phyloP scores from a whole-genome alignment of 2,888 invertebrate genomes.

The Teleiodes luculella region DNA sequence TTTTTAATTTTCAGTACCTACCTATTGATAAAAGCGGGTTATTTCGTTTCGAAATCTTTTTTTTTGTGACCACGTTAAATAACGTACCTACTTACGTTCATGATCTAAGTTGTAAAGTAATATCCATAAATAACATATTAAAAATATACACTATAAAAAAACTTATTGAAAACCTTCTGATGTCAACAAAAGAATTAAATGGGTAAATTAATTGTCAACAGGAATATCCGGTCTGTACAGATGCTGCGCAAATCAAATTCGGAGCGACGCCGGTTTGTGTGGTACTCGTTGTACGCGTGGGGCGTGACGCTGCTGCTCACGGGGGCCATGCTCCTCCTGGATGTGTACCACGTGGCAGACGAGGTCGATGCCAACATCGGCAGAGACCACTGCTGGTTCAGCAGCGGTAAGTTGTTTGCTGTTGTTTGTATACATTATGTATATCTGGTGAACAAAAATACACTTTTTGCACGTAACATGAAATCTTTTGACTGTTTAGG shows the following conservation, averaged over 20 bases:
- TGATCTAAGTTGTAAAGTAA: too few relatives aligned
- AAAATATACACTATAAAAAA: too few relatives aligned
- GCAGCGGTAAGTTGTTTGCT: constrained; percentile 66
- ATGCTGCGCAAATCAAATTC: constrained; percentile 62
- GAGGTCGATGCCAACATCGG: constrained; percentile 81
- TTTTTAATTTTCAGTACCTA: too few relatives aligned
- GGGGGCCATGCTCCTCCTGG: constrained; percentile 72
- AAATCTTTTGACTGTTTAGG: neutral
- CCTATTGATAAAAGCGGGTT: too few relatives aligned
- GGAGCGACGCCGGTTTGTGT: constrained; percentile 78
- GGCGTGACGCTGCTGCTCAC: constrained; percentile 80
- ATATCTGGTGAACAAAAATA: neutral
- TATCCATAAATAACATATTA: too few relatives aligned
- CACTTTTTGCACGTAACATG: too few relatives aligned
- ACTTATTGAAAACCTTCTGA: too few relatives aligned
- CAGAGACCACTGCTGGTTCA: constrained; percentile 82
- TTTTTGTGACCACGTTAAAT: too few relatives aligned
- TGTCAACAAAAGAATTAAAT: too few relatives aligned
- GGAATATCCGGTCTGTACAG: constrained; percentile 70
- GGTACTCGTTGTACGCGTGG: constrained; percentile 86
- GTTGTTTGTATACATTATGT: too few relatives aligned
- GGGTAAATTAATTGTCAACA: constrained; percentile 34
- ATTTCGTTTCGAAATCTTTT: too few relatives aligned
- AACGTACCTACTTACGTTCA: too few relatives aligned
- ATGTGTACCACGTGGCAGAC: constrained; percentile 58